Evolutionary conservation across 2,113 vertebrate species (phyloP).

Genomic region (Spheniscus mendiculus): DNA sequence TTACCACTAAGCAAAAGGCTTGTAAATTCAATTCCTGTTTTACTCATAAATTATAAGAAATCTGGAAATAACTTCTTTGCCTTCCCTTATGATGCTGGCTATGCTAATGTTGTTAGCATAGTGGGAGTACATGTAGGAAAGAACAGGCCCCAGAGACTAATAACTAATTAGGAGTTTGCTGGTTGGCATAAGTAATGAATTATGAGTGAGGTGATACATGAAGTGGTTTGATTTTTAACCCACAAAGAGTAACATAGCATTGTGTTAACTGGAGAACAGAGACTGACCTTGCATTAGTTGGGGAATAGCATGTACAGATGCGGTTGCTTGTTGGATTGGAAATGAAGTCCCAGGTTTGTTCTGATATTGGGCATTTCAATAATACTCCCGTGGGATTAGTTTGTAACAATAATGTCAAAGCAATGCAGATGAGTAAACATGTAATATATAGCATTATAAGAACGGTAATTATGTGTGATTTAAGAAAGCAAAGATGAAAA

Average conservation of each 20-base stretch:
- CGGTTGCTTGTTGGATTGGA: not conserved
- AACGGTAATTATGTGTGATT: not conserved
- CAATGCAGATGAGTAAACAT: not conserved
- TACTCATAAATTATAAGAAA: not conserved
- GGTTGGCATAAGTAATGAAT: not conserved
- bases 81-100: not conserved
- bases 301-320: not conserved
- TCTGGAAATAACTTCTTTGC: not conserved
- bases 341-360: not conserved
- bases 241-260: not conserved
- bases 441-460: not conserved
- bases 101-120: not conserved
- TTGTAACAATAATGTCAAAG: not conserved
- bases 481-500: not conserved
- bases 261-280: not conserved
- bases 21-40: not conserved
- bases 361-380: not conserved
- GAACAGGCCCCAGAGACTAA: not conserved
- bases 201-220: not conserved
- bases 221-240: not conserved
- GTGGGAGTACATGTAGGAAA: not conserved
- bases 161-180: slow-evolving; percentile 1
- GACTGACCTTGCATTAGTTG: not conserved
- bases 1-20: not conserved
- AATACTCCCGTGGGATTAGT: not conserved